Evolutionary conservation across 2,888 invertebrate species (phyloP).

Genomic region (Ophraella communa): DNA sequence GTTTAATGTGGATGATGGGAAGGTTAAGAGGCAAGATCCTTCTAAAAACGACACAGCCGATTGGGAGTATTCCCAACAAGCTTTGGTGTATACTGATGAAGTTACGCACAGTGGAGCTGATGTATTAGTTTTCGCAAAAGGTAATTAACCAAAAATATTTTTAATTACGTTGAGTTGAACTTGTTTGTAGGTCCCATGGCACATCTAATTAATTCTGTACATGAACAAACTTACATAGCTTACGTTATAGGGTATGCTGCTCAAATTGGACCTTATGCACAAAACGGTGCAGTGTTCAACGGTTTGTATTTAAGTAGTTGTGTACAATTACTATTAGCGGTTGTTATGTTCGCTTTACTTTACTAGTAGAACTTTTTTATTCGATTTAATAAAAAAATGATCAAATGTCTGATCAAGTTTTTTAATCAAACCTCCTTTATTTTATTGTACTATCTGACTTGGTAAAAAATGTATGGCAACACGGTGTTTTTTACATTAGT

Average conservation of each 20-base stretch:
- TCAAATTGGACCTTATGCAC: conserved; percentile 66
- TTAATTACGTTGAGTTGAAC: no score
- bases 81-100: conserved; percentile 73
- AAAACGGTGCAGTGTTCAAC: neutral
- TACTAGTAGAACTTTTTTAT: neutral
- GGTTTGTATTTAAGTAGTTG: neutral
- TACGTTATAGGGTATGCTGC: conserved; percentile 85
- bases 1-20: conserved; percentile 54
- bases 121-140: conserved; percentile 82
- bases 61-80: conserved; percentile 76
- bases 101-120: conserved; percentile 86
- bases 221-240: conserved; percentile 90
- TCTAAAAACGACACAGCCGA: conserved; percentile 65
- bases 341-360: neutral
- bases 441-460: no score
- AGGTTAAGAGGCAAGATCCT: conserved; percentile 68
- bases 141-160: conserved; percentile 57
- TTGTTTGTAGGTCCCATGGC: conserved; percentile 83
- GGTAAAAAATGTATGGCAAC: no score
- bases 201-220: conserved; percentile 85
- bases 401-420: no score
- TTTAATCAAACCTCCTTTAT: no score
- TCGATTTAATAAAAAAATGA: neutral
- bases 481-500: no score
- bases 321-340: neutral